A percentile compares a stretch with the other conserved stretches of the same genome.
Conservation (phyloP, 2,797 vertebrate genomes). For the Protosalanx chinensis region DNA sequence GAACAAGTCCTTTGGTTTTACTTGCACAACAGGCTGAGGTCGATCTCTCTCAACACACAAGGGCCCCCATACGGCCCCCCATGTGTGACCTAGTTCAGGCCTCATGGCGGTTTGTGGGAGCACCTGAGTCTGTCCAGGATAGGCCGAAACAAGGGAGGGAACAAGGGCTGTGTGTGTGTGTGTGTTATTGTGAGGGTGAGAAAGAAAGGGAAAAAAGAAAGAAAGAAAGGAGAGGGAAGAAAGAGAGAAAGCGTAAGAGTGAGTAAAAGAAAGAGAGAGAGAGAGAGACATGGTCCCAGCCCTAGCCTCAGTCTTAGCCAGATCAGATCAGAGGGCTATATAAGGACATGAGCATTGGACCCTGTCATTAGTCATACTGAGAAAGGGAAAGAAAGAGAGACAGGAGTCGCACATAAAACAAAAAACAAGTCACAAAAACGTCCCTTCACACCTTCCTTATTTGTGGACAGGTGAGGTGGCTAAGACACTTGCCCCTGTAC, state of each 20-base stretch:
- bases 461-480: background rate
- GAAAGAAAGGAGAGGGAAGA: background rate
- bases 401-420: conserved; percentile 18
- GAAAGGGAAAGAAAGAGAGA: conserved; percentile 47
- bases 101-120: conserved; percentile 31
- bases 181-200: conserved; percentile 14
- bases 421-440: conserved; percentile 26
- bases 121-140: conserved; percentile 39
- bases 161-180: conserved; percentile 11
- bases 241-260: background rate
- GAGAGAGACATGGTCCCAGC: conserved; percentile 34
- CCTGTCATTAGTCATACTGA: conserved; percentile 68
- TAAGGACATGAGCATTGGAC: conserved; percentile 72
- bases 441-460: no score
- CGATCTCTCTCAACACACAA: background rate
- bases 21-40: background rate
- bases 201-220: background rate
- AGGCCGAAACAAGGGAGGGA: conserved; percentile 1
- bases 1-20: background rate
- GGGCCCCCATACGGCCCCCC: background rate
- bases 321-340: conserved; percentile 69
- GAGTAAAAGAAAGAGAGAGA: background rate
- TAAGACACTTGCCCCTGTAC: background rate
- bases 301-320: conserved; percentile 27
- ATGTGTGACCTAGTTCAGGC: background rate